These are phyloP conservation scores for Botia kubotai DNA, from an alignment of 2,797 vertebrate genomes.

Conservation along the genomic window DNA sequence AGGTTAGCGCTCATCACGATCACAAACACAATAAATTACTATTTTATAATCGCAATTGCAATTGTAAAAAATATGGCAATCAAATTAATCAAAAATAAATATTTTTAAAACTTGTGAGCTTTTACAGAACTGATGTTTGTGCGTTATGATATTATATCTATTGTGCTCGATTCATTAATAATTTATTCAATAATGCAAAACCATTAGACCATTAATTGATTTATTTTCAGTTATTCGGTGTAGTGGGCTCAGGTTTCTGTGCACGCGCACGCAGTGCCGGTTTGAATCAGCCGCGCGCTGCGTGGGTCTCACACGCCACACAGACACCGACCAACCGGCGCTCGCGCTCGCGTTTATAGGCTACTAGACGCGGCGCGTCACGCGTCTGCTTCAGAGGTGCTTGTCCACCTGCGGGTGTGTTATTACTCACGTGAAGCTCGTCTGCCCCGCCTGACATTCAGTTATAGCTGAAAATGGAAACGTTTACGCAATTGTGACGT, in stretches of 20 bases:
- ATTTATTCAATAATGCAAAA: neutral
- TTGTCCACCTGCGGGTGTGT: neutral
- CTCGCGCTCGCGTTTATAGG: neutral
- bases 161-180: neutral
- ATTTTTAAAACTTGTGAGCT: too few relatives aligned
- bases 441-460: neutral
- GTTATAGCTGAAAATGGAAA: neutral
- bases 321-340: constrained; percentile 24
- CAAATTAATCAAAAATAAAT: too few relatives aligned
- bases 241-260: neutral
- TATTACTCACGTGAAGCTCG: neutral
- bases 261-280: neutral
- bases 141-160: neutral
- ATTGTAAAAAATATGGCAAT: too few relatives aligned
- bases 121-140: neutral
- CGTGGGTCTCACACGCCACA: neutral
- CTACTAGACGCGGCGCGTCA: constrained; percentile 34
- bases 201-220: neutral
- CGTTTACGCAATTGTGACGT: too few relatives aligned
- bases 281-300: constrained; percentile 23
- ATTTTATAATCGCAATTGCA: too few relatives aligned
- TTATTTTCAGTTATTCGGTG: neutral
- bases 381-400: constrained; percentile 6
- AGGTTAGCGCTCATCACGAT: too few relatives aligned
- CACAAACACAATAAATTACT: too few relatives aligned